These are phyloP conservation scores for Drosophila robusta DNA, from an alignment of 2,888 invertebrate species.

Conservation along the genomic window DNA sequence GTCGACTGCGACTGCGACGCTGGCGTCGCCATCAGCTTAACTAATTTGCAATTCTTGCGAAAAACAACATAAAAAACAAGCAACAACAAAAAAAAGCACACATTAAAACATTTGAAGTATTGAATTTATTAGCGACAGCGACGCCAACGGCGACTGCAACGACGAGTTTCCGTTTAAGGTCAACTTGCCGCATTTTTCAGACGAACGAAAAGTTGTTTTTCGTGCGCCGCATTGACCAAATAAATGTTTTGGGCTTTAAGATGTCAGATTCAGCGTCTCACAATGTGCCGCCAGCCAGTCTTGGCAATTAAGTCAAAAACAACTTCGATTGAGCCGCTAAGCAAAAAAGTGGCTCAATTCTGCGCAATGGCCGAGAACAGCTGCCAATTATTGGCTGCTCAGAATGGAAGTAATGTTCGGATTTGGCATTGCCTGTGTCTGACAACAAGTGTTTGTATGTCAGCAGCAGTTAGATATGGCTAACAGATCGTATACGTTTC, in stretches of 20 bases:
- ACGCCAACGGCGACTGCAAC: constrained; percentile 42
- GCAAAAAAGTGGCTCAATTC: constrained; percentile 41
- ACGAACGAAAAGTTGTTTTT: constrained; percentile 73
- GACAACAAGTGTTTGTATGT: constrained; percentile 23
- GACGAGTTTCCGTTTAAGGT: constrained; percentile 80
- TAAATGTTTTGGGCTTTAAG: constrained; percentile 41
- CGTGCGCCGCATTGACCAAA: constrained; percentile 64
- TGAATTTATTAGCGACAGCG: constrained; percentile 62
- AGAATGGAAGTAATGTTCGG: constrained; percentile 33
- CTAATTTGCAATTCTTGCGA: constrained; percentile 80
- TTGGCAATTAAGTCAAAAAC: constrained; percentile 48
- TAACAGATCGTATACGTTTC: constrained; percentile 47
- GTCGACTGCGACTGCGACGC: constrained; percentile 30
- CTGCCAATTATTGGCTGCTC: constrained; percentile 61
- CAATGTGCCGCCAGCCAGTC: constrained; percentile 28
- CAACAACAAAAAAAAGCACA: constrained; percentile 40
- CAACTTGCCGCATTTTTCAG: constrained; percentile 74
- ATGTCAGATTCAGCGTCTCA: constrained; percentile 18
- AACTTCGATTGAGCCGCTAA: constrained; percentile 18
- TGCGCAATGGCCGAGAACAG: constrained; percentile 52
- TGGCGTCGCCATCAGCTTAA: constrained; percentile 43
- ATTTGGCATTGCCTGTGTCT: constrained; percentile 21
- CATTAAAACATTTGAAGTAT: constrained; percentile 48
- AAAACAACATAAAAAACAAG: constrained; percentile 49
- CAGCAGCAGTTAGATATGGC: constrained; percentile 12